Conservation (phyloP, 2,113 vertebrate genomes). For the Ciconia maguari region DNA sequence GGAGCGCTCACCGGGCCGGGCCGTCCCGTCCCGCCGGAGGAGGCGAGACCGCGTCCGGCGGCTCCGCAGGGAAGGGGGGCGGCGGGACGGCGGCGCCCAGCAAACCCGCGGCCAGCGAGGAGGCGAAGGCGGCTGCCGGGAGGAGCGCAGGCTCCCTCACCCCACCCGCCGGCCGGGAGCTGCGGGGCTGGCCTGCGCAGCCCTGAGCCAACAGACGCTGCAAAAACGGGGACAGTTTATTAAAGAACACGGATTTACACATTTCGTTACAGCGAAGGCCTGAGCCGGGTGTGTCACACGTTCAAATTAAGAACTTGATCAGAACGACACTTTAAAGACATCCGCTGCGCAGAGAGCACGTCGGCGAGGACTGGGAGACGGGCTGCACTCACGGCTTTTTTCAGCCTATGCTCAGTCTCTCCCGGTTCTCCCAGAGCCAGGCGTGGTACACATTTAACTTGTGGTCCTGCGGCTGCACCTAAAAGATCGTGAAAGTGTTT, state of each 20-base stretch:
- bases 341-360: too few species aligned
- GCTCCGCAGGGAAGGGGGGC: too few species aligned
- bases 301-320: not conserved
- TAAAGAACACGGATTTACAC: not conserved
- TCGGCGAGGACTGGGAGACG: too few species aligned
- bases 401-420: not conserved
- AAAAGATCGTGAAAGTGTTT: accelerated
- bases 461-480: constrained; percentile 56
- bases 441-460: constrained; percentile 33
- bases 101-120: too few species aligned
- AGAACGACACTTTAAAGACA: not conserved
- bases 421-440: constrained; percentile 32
- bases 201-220: not conserved
- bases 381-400: accelerated
- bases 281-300: not conserved
- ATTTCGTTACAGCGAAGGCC: not conserved
- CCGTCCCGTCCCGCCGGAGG: too few species aligned
- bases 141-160: too few species aligned
- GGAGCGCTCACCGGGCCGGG: too few species aligned
- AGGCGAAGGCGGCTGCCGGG: too few species aligned
- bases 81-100: too few species aligned
- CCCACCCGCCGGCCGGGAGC: too few species aligned
- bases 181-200: too few species aligned
- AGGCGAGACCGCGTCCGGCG: too few species aligned
- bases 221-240: not conserved